phyloP scores from a whole-genome alignment of 2,888 invertebrate species.

The Seira musarum region DNA sequence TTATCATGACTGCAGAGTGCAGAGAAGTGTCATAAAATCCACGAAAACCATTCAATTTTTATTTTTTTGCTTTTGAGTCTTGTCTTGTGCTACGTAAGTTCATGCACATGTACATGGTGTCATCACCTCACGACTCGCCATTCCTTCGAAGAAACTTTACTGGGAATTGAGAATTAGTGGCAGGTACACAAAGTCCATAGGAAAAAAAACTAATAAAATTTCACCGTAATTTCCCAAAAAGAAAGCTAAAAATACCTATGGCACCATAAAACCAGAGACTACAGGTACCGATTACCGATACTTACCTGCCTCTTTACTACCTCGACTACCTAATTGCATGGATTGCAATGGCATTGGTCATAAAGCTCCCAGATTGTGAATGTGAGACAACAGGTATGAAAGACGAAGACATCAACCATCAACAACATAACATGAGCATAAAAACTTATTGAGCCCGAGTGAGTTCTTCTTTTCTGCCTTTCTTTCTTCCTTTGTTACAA shows the following conservation, averaged over 20 bases:
- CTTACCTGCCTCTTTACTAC: too few relatives aligned
- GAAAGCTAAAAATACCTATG: conserved; percentile 21
- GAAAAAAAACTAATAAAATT: conserved; percentile 18
- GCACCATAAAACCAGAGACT: conserved; percentile 12
- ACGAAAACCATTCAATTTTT: too few relatives aligned
- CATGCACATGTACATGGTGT: too few relatives aligned
- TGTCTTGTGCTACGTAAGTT: too few relatives aligned
- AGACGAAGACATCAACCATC: conserved; percentile 16
- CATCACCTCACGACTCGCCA: too few relatives aligned
- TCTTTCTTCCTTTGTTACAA: conserved; percentile 16
- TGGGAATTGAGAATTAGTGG: neutral
- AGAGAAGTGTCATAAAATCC: neutral
- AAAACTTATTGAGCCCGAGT: too few relatives aligned
- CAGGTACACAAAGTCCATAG: neutral
- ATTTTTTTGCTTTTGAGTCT: too few relatives aligned
- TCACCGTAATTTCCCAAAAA: conserved; percentile 20
- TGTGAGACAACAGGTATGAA: neutral
- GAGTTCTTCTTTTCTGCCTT: neutral
- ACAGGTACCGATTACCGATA: conserved; percentile 5
- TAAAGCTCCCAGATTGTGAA: neutral
- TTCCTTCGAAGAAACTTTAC: too few relatives aligned
- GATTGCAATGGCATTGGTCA: neutral
- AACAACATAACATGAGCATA: too few relatives aligned
- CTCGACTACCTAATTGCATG: too few relatives aligned
- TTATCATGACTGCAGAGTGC: neutral